Percentiles rank a stretch among this genome's conserved stretches.
Conservation (phyloP, 2,113 vertebrate genomes). For the Helogale parvula region DNA sequence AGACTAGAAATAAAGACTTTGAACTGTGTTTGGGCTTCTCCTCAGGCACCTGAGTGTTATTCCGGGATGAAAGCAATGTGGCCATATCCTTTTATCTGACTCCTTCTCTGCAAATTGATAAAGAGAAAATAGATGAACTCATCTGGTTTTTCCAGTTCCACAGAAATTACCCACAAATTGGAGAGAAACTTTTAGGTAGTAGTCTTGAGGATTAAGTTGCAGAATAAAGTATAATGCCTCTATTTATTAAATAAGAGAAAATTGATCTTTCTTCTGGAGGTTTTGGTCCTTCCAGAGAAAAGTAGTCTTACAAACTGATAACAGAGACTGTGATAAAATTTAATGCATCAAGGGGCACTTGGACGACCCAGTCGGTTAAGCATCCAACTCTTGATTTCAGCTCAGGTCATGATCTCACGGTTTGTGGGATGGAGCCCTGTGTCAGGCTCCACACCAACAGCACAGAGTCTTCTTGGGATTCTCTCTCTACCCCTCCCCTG, state of each 20-base stretch:
- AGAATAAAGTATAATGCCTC: not conserved
- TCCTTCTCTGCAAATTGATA: not conserved
- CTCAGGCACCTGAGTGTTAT: not conserved
- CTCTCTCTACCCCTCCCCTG: no score
- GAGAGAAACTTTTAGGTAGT: not conserved
- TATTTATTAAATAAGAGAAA: not conserved
- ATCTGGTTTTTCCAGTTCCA: not conserved
- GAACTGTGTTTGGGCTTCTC: not conserved
- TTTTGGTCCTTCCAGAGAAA: not conserved
- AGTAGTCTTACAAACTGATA: not conserved
- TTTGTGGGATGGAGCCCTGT: no score
- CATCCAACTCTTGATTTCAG: no score
- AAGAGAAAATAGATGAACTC: not conserved
- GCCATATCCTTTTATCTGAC: not conserved
- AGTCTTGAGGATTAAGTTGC: not conserved
- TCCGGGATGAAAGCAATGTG: not conserved
- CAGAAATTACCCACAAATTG: not conserved
- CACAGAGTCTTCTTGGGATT: no score
- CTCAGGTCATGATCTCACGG: no score
- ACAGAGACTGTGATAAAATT: not conserved
- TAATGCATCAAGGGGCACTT: not conserved
- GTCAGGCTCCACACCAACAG: no score
- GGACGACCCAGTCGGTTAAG: no score
- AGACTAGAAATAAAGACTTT: not conserved
- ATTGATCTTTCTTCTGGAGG: not conserved